phyloP scores from a whole-genome alignment of 2,888 invertebrate genomes.

The Alitta virens region DNA sequence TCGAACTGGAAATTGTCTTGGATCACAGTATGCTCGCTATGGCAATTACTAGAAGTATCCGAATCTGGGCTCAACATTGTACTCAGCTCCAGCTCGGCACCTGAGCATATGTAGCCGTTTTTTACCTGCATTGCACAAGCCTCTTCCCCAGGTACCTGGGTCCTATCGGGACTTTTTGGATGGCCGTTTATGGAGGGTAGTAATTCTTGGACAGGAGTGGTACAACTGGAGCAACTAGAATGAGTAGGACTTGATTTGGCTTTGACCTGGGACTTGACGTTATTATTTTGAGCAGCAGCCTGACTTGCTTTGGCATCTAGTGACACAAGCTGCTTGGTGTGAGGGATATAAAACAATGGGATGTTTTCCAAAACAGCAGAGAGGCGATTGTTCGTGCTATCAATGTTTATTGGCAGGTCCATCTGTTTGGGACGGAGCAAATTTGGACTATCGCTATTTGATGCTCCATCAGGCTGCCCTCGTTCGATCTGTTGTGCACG shows the following conservation, averaged over 20 bases:
- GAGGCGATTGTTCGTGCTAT: slow-evolving; percentile 35
- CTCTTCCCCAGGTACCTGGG: no score
- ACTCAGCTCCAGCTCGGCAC: no score
- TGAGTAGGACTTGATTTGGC: neutral
- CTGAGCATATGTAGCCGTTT: no score
- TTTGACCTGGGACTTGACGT: slow-evolving; percentile 5
- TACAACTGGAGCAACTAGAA: neutral
- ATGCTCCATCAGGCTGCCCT: neutral
- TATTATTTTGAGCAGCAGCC: neutral
- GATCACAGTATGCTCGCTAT: slow-evolving; percentile 13
- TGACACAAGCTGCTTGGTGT: slow-evolving; percentile 40
- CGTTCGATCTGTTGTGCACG: neutral
- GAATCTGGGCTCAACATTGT: slow-evolving; percentile 6
- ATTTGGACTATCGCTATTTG: no score
- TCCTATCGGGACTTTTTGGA: no score
- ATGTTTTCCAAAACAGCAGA: slow-evolving; percentile 50
- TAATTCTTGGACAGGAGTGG: neutral
- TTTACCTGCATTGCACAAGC: no score
- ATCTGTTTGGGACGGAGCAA: neutral
- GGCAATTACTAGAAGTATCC: slow-evolving; percentile 9
- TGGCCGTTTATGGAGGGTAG: no score
- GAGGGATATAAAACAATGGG: slow-evolving; percentile 45
- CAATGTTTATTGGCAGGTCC: slow-evolving; percentile 6
- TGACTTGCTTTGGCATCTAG: neutral
- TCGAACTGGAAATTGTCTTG: slow-evolving; percentile 5